These are phyloP conservation scores for Patagioenas fasciata DNA, from an alignment of 2,113 vertebrate genomes.

Conservation along the genomic window DNA sequence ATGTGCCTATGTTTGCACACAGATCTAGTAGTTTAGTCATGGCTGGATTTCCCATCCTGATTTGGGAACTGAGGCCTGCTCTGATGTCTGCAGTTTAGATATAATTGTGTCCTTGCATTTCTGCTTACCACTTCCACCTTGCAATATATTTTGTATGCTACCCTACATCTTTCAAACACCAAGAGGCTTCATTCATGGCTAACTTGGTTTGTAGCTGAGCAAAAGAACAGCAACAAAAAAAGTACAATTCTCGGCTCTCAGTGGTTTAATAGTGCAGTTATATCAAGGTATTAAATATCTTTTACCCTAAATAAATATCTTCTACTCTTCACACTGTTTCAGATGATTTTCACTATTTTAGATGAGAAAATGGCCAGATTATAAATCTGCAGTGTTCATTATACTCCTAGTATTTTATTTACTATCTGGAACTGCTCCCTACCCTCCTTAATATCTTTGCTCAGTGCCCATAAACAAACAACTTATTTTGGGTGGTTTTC, in stretches of 20 bases:
- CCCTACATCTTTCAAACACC: background rate
- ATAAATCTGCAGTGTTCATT: background rate
- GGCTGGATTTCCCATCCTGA: background rate
- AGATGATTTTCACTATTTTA: background rate
- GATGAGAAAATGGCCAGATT: background rate
- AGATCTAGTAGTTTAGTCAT: background rate
- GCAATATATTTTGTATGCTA: background rate
- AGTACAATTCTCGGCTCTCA: background rate
- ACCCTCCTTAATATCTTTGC: background rate
- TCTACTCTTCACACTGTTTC: background rate
- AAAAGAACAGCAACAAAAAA: background rate
- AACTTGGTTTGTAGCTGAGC: background rate
- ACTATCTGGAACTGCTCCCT: background rate
- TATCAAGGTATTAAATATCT: background rate
- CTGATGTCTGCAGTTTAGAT: background rate
- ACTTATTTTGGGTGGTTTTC: background rate
- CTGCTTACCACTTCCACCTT: background rate
- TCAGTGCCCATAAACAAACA: background rate
- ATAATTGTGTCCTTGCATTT: background rate
- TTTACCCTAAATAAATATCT: background rate
- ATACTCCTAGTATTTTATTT: background rate
- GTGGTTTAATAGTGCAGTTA: background rate
- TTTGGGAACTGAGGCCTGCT: background rate
- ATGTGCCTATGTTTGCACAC: rapidly evolving
- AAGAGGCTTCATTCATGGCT: background rate